Evolutionary conservation across 2,113 vertebrate genomes (phyloP), one percentile per base, ranked within the genome.

Genomic region (Halichoerus grypus): DNA sequence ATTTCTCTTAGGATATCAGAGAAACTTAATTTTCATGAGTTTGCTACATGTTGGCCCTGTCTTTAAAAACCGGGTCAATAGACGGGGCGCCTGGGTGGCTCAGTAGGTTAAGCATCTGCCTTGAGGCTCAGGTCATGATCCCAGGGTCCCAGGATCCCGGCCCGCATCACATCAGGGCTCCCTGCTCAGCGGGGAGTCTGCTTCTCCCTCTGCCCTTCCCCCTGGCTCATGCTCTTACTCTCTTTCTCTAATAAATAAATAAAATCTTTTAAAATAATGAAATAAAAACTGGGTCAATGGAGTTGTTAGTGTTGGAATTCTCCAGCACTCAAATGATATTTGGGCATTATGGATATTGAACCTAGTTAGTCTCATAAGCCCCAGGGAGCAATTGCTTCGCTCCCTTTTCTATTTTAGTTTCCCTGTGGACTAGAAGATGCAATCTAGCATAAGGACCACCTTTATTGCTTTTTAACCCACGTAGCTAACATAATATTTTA

Each of bases 31-130:
- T 87, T 92, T 80, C 69, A 16, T 69, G 19, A 46, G 3, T 55
- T 88, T 94, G 33, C 42, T 69, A 51, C 92, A 26, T 51, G 10
- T 14, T 74, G 63, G 31, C 31, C 31, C 31, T 55, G 8, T 88
- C 55, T 88, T 95, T 94, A 61, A 61, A 95, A 91, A 69, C 24
- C 80, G 36, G 91, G 81, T 91, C 85, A 88, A 15, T 28, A 21
- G n/a, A 53, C 14, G 14, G 31, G 28, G 31, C 31, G 31, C 63
- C 31, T 65, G 63, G 31, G 31, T 65, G 28, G 5, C 13, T 65
- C 63, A 65, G 28, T 15, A 4, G 14, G 63, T 33, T 65, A 65
- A 15, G 63, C 14, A 13, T 33, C 13, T 31, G 63, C 31, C 14
- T 16, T 65, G 28, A 65, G 14, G 28, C 31, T 65, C 63, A 65